Evolutionary conservation across 2,113 vertebrate species (phyloP).

Genomic region (Chaetops frenatus): DNA sequence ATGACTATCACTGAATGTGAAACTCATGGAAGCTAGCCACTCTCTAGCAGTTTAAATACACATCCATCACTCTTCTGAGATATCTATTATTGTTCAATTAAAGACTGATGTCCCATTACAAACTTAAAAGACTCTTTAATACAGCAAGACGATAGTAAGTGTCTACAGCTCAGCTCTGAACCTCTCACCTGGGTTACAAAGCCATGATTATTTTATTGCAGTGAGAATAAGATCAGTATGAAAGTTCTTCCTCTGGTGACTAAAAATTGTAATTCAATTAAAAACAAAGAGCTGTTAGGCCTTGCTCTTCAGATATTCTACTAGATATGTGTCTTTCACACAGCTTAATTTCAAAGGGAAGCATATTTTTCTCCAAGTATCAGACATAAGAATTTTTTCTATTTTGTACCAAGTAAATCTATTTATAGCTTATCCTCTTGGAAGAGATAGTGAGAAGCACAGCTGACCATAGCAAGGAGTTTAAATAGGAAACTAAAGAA

Average conservation of each 20-base stretch:
- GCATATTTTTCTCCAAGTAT: background rate
- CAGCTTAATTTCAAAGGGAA: background rate
- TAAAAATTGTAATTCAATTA: background rate
- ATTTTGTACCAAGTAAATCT: background rate
- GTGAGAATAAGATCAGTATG: background rate
- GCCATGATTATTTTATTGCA: background rate
- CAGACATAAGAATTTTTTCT: background rate
- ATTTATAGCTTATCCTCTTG: background rate
- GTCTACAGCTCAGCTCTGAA: background rate
- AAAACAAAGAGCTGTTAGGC: background rate
- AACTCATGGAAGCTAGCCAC: background rate
- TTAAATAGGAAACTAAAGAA: background rate
- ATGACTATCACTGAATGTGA: background rate
- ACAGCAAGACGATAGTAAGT: background rate
- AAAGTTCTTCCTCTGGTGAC: background rate
- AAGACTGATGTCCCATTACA: background rate
- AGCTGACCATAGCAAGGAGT: background rate
- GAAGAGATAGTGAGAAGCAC: background rate
- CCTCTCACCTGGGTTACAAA: background rate
- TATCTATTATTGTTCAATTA: background rate
- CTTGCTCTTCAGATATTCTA: background rate
- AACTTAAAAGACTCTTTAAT: background rate
- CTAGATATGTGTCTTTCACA: background rate
- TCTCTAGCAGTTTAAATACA: background rate
- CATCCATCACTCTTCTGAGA: background rate